phyloP scores from a whole-genome alignment of 2,888 invertebrate genomes.

The Eledona agricola region DNA sequence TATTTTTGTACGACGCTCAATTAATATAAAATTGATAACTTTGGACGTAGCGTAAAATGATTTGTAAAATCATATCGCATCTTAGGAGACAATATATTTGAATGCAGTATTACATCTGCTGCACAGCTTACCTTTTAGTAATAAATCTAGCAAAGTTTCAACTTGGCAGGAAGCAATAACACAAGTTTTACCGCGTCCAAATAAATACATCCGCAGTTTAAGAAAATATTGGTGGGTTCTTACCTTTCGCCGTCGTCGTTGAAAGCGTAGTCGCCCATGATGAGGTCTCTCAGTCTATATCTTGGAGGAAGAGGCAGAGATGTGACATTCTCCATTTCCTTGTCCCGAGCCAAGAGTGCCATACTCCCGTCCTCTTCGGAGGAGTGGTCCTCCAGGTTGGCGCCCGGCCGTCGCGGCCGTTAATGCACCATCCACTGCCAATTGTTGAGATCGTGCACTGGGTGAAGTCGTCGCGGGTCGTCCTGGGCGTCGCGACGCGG shows the following conservation, averaged over 20 bases:
- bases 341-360: conserved; percentile 55
- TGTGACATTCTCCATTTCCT: conserved; percentile 55
- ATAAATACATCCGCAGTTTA: too few relatives aligned
- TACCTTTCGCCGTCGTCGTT: conserved; percentile 83
- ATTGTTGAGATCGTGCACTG: conserved; percentile 16
- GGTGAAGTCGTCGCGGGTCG: conserved; percentile 9
- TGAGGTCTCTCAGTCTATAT: conserved; percentile 79
- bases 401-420: conserved; percentile 37
- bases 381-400: conserved; percentile 54
- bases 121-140: too few relatives aligned
- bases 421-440: conserved; percentile 27
- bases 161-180: too few relatives aligned
- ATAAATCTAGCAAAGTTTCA: too few relatives aligned
- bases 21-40: too few relatives aligned
- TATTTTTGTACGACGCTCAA: too few relatives aligned
- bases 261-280: conserved; percentile 79
- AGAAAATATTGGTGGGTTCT: conserved; percentile 37
- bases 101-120: too few relatives aligned
- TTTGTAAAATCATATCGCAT: too few relatives aligned
- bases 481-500: conserved; percentile 40
- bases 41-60: too few relatives aligned
- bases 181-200: too few relatives aligned
- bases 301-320: conserved; percentile 70
- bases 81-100: too few relatives aligned
- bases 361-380: conserved; percentile 53